Evolutionary conservation across 1,140 invertebrate genomes (phyloP).

Genomic region (Holotrichia oblita): DNA sequence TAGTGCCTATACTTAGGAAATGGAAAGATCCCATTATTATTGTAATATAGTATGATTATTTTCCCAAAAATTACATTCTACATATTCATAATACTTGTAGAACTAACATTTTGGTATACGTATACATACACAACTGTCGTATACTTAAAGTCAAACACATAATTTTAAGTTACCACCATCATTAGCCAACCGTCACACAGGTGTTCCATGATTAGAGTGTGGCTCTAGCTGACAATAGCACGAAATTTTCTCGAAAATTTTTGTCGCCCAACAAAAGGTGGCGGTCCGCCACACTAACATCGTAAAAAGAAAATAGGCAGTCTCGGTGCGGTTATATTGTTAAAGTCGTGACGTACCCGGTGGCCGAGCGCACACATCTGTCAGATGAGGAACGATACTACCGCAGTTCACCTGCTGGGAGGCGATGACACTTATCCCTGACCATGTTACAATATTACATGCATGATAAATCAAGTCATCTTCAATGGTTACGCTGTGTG

Average conservation of each 20-base stretch:
- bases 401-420: conserved; percentile 52
- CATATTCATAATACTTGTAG: too few species aligned
- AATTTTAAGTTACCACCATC: neutral
- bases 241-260: neutral
- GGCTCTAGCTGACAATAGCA: neutral
- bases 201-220: neutral
- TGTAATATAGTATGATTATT: too few species aligned
- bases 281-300: neutral
- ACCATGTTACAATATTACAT: conserved; percentile 48
- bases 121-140: too few species aligned
- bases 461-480: conserved; percentile 23
- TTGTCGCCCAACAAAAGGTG: neutral
- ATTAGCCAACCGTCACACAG: neutral
- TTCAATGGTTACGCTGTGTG: neutral
- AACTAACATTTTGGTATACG: too few species aligned
- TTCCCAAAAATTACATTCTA: too few species aligned
- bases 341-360: conserved; percentile 34
- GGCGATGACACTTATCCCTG: conserved; percentile 51
- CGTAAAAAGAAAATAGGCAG: neutral
- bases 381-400: conserved; percentile 48
- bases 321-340: neutral
- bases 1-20: too few species aligned
- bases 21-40: too few species aligned
- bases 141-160: neutral
- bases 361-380: conserved; percentile 49